phyloP scores from a whole-genome alignment of 2,888 invertebrate species.

The Apocheima hispidaria region DNA sequence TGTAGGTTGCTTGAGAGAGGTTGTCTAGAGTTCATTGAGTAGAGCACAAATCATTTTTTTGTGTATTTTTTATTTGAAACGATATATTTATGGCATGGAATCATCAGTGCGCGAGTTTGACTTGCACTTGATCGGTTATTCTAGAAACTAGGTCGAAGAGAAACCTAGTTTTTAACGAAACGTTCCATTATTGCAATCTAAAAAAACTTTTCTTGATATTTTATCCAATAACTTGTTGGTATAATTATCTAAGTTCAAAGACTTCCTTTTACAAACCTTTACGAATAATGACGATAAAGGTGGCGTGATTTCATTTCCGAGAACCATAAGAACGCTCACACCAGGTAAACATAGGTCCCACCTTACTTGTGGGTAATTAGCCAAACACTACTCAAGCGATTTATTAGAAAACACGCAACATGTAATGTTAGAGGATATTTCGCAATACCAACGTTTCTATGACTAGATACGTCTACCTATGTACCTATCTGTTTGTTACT shows the following conservation, averaged over 20 bases:
- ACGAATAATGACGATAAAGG: constrained; percentile 17
- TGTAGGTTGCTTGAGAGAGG: too few relatives aligned
- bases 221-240: background rate
- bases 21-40: too few relatives aligned
- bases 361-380: constrained; percentile 32
- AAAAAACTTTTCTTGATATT: background rate
- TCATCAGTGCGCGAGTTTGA: too few relatives aligned
- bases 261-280: constrained; percentile 6
- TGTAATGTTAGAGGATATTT: constrained; percentile 27
- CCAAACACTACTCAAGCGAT: constrained; percentile 23
- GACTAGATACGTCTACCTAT: background rate
- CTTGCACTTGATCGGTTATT: too few relatives aligned
- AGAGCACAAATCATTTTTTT: too few relatives aligned
- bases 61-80: too few relatives aligned
- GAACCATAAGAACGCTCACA: constrained; percentile 38
- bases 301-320: constrained; percentile 48
- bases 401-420: constrained; percentile 26
- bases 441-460: constrained; percentile 9
- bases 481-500: background rate
- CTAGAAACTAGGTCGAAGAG: too few relatives aligned
- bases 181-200: background rate
- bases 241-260: constrained; percentile 4
- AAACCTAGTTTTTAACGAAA: background rate
- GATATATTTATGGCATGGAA: too few relatives aligned
- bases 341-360: constrained; percentile 6